A percentile compares a stretch with the other conserved stretches of the same genome.
Evolutionary conservation across 1,140 invertebrate species (phyloP).

Genomic region (Cydia pomonella): DNA sequence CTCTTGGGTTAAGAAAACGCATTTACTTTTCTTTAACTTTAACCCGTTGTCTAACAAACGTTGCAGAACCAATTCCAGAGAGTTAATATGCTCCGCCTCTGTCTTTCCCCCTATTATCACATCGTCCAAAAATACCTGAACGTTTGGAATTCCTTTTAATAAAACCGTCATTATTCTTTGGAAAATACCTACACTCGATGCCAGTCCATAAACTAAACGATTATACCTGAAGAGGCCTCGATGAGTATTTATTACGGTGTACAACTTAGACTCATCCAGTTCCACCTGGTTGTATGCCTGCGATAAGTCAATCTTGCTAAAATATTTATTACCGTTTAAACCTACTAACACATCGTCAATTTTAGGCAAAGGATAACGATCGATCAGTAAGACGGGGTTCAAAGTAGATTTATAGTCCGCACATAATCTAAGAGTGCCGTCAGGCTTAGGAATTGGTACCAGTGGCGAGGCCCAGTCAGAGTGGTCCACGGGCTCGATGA

Average conservation of each 20-base stretch:
- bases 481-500: slow-evolving; percentile 48
- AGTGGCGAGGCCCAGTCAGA: slow-evolving; percentile 66
- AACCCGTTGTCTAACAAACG: too few relatives aligned
- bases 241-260: slow-evolving; percentile 32
- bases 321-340: slow-evolving; percentile 38
- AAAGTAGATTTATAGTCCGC: slow-evolving; percentile 73
- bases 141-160: too few relatives aligned
- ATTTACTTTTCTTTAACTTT: too few relatives aligned
- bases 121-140: too few relatives aligned
- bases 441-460: slow-evolving; percentile 54
- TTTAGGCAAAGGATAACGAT: slow-evolving; percentile 52
- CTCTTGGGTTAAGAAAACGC: too few relatives aligned
- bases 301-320: slow-evolving; percentile 30
- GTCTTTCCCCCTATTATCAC: too few relatives aligned
- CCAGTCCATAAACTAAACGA: slow-evolving; percentile 32
- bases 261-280: not conserved
- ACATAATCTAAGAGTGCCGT: slow-evolving; percentile 70
- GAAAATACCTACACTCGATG: slow-evolving; percentile 29
- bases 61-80: too few relatives aligned
- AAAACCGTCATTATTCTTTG: slow-evolving; percentile 22
- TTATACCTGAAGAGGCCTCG: slow-evolving; percentile 32
- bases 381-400: slow-evolving; percentile 51
- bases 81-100: too few relatives aligned
- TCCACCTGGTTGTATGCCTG: slow-evolving; percentile 25
- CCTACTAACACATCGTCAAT: slow-evolving; percentile 47